Evolutionary conservation across 2,113 vertebrate genomes (phyloP), one percentile per base, ranked within the genome.

Genomic region (Sinosuthora webbiana): DNA sequence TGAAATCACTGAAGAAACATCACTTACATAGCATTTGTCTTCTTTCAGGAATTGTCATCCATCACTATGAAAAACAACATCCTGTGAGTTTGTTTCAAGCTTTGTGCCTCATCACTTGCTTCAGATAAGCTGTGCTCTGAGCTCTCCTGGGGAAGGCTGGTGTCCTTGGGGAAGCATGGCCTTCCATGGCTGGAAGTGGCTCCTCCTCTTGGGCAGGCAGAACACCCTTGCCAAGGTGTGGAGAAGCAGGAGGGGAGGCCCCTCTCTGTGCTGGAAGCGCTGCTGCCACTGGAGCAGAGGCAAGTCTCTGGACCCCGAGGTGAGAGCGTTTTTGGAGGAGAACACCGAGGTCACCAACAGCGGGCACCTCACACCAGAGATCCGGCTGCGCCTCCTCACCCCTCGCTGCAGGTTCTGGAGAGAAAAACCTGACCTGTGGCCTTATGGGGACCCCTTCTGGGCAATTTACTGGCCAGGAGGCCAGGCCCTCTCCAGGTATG

Each of bases 401-500:
- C 98, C 98, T 17, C 98, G 78, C 30, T 99, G 99, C 96, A 98
- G 97, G 42, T 99, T 99, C 93, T 99, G 99, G 99, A 96, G 96
- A 77, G 98, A 99, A 57, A 98, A 95, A 45, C 98, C 98, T 7
- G 98, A 99, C 49, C 90, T 98, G 12, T 99, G 99, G 99, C 99
- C 99, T n/a, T 98, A 99, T 3, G 88, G 97, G 7, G 99, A 99
- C 42, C 99, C 99, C 0, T 99, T 98, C 95, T 99, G 99, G 99
- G 99, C 99, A 6, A 98, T 99, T 94, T 99, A 99, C 94, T 99
- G 99, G 99, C 99, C 99, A 6, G 99, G 99, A 80, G 99, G 99
- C 70, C 99, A 99, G 87, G 99, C 99, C 8, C 96, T 99, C 16
- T 97, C 98, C 42, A 99, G 99, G 99, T 99, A 98, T 0, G 30